phyloP scores from a whole-genome alignment of 2,113 vertebrate species.

The Chaenogobius annularis region DNA sequence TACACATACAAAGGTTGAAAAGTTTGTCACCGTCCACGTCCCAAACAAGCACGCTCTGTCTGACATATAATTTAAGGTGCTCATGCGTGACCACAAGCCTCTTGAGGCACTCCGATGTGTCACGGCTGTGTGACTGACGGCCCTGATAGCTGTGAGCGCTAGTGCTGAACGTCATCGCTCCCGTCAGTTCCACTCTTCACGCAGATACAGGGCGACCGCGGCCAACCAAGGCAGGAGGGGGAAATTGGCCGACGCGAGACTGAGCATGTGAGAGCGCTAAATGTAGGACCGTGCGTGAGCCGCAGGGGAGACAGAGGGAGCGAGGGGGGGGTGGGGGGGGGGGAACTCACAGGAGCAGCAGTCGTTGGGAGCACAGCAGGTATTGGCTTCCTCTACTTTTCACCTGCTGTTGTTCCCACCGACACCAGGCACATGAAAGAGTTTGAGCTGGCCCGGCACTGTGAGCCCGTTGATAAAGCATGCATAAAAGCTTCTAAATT shows the following conservation, averaged over 20 bases:
- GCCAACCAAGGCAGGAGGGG: conserved; percentile 36
- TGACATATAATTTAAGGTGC: conserved; percentile 45
- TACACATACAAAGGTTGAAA: conserved; percentile 46
- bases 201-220: conserved; percentile 17
- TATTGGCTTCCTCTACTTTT: conserved; percentile 67
- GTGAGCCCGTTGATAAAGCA: conserved; percentile 71
- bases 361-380: conserved; percentile 63
- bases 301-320: conserved; percentile 36
- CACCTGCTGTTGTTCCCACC: conserved; percentile 61
- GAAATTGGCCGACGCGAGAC: conserved; percentile 24
- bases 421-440: conserved; percentile 27
- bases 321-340: conserved; percentile 25
- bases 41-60: conserved; percentile 33
- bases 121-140: conserved; percentile 59
- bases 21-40: conserved; percentile 13
- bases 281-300: conserved; percentile 34
- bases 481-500: conserved; percentile 75
- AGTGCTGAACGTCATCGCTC: conserved; percentile 57
- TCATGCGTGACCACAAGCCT: conserved; percentile 46
- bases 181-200: conserved; percentile 21
- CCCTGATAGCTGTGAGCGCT: conserved; percentile 57
- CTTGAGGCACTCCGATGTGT: conserved; percentile 53
- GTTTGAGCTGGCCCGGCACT: conserved; percentile 57
- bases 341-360: conserved; percentile 63
- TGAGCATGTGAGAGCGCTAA: conserved; percentile 26